Evolutionary conservation across 2,888 invertebrate genomes (phyloP), one percentile per base, ranked within the genome.

Genomic region (Lasioglossum marginatum): DNA sequence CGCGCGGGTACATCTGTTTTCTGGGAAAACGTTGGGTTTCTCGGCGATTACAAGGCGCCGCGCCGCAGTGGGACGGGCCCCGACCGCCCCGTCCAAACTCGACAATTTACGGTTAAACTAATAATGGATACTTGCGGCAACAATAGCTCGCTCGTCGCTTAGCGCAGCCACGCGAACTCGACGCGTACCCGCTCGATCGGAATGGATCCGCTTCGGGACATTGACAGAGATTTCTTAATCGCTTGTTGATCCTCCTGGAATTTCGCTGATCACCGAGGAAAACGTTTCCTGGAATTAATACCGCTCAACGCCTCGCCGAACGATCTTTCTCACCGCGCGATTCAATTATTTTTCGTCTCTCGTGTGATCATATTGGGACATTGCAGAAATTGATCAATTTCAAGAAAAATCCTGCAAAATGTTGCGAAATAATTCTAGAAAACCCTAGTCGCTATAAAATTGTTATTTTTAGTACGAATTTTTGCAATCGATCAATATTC

Each of bases 1-100:
- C 40, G 31, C 23, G 76, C 57, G 27, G 31, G 78, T 77, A 74
- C 79, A 72, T 85, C 80, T 80, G 81, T 80, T 75, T 66, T 57
- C 19, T 66, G 78, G 77, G 40, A 79, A 60, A 86, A 82, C 43
- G 71, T 68, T 52, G 68, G n/a, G 34, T 31, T 60, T 16, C 66
- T 31, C 31, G 60, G 27, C 37, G 74, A 79, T 66, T 80, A 68
- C 71, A 68, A 72, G 63, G 76, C n/a, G 73, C 27, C 40, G 77
- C 72, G 66, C 75, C 40, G 74, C 83, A 52, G 6, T 31, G 63
- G 31, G 31, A 63, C 81, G 74, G 80, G 85, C 37, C 60, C 48
- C 73, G 19, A 74, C 73, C 48, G 37, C 63, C 37, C 16, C 23
- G 19, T 40, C 23, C 31, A 37, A 31, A 68, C 68, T 68, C 27